These are phyloP conservation scores for Mesorhabditis belari DNA, from an alignment of 2,888 invertebrate species.

Conservation along the genomic window DNA sequence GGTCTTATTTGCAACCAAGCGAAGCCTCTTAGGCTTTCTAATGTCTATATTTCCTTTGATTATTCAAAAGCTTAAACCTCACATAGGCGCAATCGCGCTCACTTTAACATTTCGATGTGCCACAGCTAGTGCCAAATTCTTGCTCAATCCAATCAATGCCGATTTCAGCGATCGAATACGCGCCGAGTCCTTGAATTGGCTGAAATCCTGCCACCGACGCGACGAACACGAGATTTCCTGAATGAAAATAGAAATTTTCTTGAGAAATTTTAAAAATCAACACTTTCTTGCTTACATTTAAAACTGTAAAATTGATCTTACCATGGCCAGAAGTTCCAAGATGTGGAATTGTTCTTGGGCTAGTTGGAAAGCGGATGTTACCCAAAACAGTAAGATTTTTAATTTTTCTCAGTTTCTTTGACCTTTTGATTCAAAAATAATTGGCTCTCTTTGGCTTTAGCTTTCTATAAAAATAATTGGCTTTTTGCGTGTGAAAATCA, in stretches of 20 bases:
- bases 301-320: conserved; percentile 58
- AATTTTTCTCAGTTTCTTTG: neutral
- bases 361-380: conserved; percentile 55
- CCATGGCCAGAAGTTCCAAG: conserved; percentile 64
- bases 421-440: neutral
- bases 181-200: conserved; percentile 69
- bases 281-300: too few relatives aligned
- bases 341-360: conserved; percentile 78
- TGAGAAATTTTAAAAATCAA: neutral
- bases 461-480: too few relatives aligned
- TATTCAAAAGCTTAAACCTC: neutral
- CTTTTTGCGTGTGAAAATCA: too few relatives aligned
- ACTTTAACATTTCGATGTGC: conserved; percentile 78
- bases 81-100: conserved; percentile 80
- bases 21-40: too few relatives aligned
- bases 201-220: conserved; percentile 73
- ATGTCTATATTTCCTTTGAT: neutral
- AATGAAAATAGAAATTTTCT: conserved; percentile 60
- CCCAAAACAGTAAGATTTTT: conserved; percentile 57
- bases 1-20: too few relatives aligned
- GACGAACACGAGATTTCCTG: conserved; percentile 75
- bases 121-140: conserved; percentile 71
- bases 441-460: neutral
- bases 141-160: conserved; percentile 77
- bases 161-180: conserved; percentile 91